phyloP scores from a whole-genome alignment of 92 coral and sea anemone genomes.

The Umimayanthus chanpuru region DNA sequence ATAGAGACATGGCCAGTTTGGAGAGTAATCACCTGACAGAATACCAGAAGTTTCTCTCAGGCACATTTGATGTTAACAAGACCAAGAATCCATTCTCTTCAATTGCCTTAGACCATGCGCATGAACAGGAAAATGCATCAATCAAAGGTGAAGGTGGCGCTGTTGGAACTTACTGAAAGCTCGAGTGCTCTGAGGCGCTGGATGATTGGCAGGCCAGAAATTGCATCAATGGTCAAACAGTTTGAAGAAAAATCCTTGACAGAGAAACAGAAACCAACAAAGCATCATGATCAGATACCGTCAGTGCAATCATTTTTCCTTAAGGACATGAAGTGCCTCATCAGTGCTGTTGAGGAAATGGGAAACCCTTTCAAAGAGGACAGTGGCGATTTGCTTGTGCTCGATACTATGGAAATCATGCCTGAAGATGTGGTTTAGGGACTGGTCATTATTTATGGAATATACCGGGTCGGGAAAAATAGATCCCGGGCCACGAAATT shows the following conservation, averaged over 20 bases:
- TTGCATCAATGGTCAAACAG: slow-evolving; percentile 51
- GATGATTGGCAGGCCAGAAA: slow-evolving; percentile 52
- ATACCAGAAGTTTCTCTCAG: slow-evolving; percentile 55
- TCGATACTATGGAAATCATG: slow-evolving; percentile 57
- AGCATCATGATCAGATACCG: slow-evolving; percentile 59
- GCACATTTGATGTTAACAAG: slow-evolving; percentile 69
- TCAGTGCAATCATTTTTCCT: slow-evolving; percentile 42
- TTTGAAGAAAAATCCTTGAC: slow-evolving; percentile 34
- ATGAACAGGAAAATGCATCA: slow-evolving; percentile 66
- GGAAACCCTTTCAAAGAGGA: slow-evolving; percentile 67
- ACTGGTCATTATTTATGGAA: no score
- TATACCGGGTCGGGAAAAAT: no score
- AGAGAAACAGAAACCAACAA: slow-evolving; percentile 36
- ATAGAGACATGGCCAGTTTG: slow-evolving; percentile 59
- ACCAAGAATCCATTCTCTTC: slow-evolving; percentile 57
- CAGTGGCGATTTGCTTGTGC: slow-evolving; percentile 54
- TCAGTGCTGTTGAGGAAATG: slow-evolving; percentile 46
- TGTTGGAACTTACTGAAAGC: slow-evolving; percentile 64
- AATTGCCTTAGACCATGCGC: slow-evolving; percentile 65
- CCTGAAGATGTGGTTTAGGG: background rate
- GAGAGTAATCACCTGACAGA: slow-evolving; percentile 55
- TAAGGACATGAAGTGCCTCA: slow-evolving; percentile 41
- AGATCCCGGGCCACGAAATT: no score
- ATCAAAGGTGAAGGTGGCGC: slow-evolving; percentile 77
- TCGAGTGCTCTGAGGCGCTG: slow-evolving; percentile 28